A percentile compares a stretch with the other conserved stretches of the same genome.
These are phyloP conservation scores for Coracias cyanogaster DNA, from an alignment of 2,797 vertebrate genomes.

Conservation along the genomic window DNA sequence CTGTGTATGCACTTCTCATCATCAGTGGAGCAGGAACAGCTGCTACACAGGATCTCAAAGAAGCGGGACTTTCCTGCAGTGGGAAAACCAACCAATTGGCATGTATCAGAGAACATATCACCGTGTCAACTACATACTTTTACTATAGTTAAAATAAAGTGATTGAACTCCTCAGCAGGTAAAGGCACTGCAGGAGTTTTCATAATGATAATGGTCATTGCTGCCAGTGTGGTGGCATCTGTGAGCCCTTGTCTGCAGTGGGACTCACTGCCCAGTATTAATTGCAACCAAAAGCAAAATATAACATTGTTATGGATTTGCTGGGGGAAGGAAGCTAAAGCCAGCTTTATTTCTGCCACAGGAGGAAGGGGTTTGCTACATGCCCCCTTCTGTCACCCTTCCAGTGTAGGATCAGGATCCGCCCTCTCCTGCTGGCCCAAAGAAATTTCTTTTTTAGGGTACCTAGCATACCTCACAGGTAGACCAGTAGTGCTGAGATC, in stretches of 20 bases:
- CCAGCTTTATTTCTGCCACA: neutral
- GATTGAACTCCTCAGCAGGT: neutral
- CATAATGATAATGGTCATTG: neutral
- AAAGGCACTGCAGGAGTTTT: neutral
- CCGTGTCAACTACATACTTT: slow-evolving; percentile 2
- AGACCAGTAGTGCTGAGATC: neutral
- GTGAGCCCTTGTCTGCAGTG: neutral
- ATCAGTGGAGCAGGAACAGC: neutral
- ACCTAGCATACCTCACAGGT: neutral
- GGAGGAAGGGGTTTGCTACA: neutral
- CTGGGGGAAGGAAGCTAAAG: neutral
- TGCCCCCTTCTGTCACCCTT: neutral
- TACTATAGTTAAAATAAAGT: neutral
- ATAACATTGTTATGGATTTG: neutral
- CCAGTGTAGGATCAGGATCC: neutral
- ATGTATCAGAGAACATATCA: neutral
- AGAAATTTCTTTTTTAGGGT: neutral
- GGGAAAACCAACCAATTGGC: neutral
- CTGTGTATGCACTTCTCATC: neutral
- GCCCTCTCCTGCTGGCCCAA: neutral
- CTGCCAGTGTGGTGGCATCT: neutral
- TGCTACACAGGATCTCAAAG: neutral
- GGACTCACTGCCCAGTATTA: neutral
- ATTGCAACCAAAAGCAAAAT: neutral
- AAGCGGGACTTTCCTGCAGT: neutral